Evolutionary conservation across 2,888 invertebrate genomes (phyloP), one percentile per base, ranked within the genome.

Genomic region (Brassicogethes aeneus): DNA sequence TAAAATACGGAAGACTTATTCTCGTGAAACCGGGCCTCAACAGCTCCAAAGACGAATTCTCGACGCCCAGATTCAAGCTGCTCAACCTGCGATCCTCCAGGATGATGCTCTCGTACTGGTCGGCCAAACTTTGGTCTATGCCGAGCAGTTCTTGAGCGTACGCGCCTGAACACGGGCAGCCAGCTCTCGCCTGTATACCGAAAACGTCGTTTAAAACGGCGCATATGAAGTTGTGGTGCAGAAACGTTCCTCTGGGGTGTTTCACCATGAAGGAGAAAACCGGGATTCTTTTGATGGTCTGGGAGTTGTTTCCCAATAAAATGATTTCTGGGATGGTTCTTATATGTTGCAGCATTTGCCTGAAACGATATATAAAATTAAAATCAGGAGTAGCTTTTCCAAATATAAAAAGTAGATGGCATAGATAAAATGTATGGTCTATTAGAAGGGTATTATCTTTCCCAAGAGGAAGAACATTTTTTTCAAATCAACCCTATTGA

Each of bases 201-300:
- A 91, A 93, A 16, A 94, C 80, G 59, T 94, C 92, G 60, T 92
- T 93, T 34, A 94, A 73, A 14, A 93, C 76, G 7, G 88, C 84
- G 52, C 85, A 84, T 7, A 93, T 81, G 70, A 73, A 85, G 82
- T 91, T 91, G 66, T 92, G 88, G 64, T 93, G 93, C 2, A 92
- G 76, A 62, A 86, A 91, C 10, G 84, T 80, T 17, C 88, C 86
- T 30, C 83, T 70, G 0, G 83, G 80, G 64, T 91, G 87, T 51
- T 84, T 78, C 37, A 93, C 82, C 71, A 92, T 77, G 57, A 93
- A 81, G 3, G 91, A 90, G 64, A 92, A 86, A 41, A 91, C 81
- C 2, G 92, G 86, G 16, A 92, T 73, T 34, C 84, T 71, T 53
- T 82, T 75, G 15, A 77, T 73, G 5, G 77, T 77, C 1, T 79